Conservation (phyloP, 2,888 invertebrate species). For the Cryptocheilus praepositus region DNA sequence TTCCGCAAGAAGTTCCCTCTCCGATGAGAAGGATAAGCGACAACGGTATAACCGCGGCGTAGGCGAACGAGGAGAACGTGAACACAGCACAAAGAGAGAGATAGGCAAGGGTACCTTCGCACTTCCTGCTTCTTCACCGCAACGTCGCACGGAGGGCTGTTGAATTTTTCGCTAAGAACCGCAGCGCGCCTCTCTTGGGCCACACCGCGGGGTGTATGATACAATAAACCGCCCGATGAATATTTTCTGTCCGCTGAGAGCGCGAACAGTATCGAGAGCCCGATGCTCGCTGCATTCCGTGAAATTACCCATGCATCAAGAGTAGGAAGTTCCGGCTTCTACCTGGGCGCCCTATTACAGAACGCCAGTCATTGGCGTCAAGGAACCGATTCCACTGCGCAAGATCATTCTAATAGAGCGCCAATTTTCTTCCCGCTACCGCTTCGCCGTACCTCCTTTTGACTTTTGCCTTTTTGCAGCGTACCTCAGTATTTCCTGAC, state of each 20-base stretch:
- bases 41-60: not conserved
- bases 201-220: constrained; percentile 26
- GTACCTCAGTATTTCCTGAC: not conserved
- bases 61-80: not conserved
- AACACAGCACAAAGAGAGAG: not conserved
- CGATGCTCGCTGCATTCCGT: constrained; percentile 43
- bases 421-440: not conserved
- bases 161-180: no score
- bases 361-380: no score
- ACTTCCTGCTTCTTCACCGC: no score
- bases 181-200: not conserved
- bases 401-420: no score
- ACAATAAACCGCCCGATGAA: constrained; percentile 29
- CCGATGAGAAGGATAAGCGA: constrained; percentile 30
- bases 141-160: no score
- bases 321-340: constrained; percentile 15
- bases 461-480: not conserved
- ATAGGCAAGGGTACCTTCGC: not conserved
- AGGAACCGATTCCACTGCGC: no score
- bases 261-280: constrained; percentile 23
- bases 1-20: constrained; percentile 42
- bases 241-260: constrained; percentile 26
- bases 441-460: not conserved
- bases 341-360: no score
- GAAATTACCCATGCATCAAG: constrained; percentile 47